Evolutionary conservation across 2,888 invertebrate species (phyloP), one percentile per base, ranked within the genome.

Genomic region (Buathra laborator): DNA sequence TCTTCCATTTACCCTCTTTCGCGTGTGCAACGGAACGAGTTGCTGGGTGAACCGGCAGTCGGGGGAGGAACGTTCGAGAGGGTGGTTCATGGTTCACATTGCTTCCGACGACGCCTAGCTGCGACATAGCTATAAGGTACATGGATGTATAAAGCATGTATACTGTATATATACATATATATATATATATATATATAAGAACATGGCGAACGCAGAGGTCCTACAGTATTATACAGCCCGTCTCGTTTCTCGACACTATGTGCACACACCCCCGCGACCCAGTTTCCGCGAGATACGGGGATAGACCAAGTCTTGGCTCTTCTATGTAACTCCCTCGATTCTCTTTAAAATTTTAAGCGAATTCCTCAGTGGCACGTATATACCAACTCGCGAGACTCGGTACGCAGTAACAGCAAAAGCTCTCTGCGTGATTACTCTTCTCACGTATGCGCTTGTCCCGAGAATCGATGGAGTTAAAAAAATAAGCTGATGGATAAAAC

Each of bases 301-400:
- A 51, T 12, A 53, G 62, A 19, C 37, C 43, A 12, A 62, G 67
- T 32, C 76, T 76, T 44, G 67, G 76, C 72, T 77, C 72, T 48
- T 56, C 24, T 72, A 66, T 62, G 56, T 51, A 32, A 59, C 78
- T 64, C 48, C 51, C 80, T 84, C 84, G 85, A 87, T 81, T 85
- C 86, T 86, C 86, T 72, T 81, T 68, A 79, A 87, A 81, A 86
- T 84, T 86, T 87, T 76, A 75, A 74, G 44, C 78, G 77, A 83
- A 84, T 85, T 85, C 64, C 78, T 79, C 81, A 75, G 81, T 72
- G 76, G 51, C 71, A 81, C 62, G 59, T 66, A 81, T n/a, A 37
- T 29, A 37, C 51, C 51, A 74, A 29, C 72, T 68, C 64, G 44
- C 43, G 16, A 14, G 19, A 66, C 62, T 67, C 51, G 44, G 9